Evolutionary conservation across 2,797 vertebrate genomes (phyloP).

Genomic region (Chaunax sp.): DNA sequence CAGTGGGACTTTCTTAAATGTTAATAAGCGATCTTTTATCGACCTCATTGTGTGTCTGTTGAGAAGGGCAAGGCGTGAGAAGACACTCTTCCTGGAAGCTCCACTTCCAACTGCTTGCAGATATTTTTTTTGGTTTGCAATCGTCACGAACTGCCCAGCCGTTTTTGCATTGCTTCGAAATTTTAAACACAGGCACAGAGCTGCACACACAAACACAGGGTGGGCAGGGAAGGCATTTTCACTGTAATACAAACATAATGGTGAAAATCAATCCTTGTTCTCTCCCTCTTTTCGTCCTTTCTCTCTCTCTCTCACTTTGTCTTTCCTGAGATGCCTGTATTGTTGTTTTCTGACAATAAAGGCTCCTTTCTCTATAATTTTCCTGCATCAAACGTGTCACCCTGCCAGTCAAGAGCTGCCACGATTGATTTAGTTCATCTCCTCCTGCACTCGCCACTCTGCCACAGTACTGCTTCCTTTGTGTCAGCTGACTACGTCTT

Average conservation of each 20-base stretch:
- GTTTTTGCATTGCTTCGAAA: conserved; percentile 56
- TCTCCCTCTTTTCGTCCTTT: conserved; percentile 12
- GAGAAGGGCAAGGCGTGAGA: conserved; percentile 28
- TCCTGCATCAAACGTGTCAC: conserved; percentile 45
- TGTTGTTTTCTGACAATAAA: conserved; percentile 48
- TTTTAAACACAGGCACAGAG: conserved; percentile 60
- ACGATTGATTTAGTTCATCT: conserved; percentile 57
- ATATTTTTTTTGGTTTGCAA: conserved; percentile 43
- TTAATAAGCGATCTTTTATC: conserved; percentile 10
- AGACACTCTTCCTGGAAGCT: conserved; percentile 21
- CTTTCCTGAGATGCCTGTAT: conserved; percentile 8
- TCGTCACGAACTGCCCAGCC: conserved; percentile 55
- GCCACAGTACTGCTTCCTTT: conserved; percentile 15
- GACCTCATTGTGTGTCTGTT: conserved; percentile 27
- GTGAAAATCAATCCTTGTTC: conserved; percentile 53
- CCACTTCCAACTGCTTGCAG: conserved; percentile 23
- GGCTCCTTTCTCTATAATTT: conserved; percentile 44
- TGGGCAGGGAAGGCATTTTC: conserved; percentile 65
- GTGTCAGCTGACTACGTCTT: conserved; percentile 46
- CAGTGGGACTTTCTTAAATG: too few species aligned
- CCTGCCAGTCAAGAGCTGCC: conserved; percentile 47
- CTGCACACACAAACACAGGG: conserved; percentile 39
- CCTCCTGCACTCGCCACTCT: conserved; percentile 16
- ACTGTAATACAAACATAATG: conserved; percentile 59
- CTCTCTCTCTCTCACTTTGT: conserved; percentile 11